A percentile compares a stretch with the other conserved stretches of the same genome.
Conservation (phyloP, 2,888 invertebrate genomes). For the Rotaria magnacalcarata region DNA sequence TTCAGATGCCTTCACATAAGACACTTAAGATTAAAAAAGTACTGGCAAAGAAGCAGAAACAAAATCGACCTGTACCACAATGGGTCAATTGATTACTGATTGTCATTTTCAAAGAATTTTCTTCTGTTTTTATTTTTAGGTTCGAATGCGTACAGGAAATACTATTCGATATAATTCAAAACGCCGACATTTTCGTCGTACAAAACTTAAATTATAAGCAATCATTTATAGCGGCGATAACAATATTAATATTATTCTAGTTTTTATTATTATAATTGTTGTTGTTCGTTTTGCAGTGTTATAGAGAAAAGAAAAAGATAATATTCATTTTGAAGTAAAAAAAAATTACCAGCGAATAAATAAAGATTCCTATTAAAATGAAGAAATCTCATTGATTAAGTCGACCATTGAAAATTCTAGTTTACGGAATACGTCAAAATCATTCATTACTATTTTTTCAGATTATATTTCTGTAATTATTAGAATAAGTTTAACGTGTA, state of each 20-base stretch:
- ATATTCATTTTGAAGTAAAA: not conserved
- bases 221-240: not conserved
- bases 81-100: not conserved
- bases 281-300: not conserved
- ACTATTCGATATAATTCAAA: constrained; percentile 46
- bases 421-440: not conserved
- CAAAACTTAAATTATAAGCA: constrained; percentile 47
- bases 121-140: not conserved
- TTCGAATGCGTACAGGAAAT: constrained; percentile 45
- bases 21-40: constrained; percentile 45
- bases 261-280: not conserved
- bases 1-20: constrained; percentile 41
- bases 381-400: not conserved
- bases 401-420: not conserved
- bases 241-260: not conserved
- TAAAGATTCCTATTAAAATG: not conserved
- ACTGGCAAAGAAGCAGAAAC: constrained; percentile 46
- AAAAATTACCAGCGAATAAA: not conserved
- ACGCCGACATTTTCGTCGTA: constrained; percentile 47
- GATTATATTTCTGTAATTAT: not conserved
- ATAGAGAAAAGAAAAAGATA: not conserved
- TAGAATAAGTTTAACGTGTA: too few relatives aligned
- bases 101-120: not conserved
- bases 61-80: constrained; percentile 46
- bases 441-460: not conserved